These are phyloP conservation scores for Poeciliopsis paucimaculata DNA, from an alignment of 2,797 vertebrate species.

Conservation along the genomic window DNA sequence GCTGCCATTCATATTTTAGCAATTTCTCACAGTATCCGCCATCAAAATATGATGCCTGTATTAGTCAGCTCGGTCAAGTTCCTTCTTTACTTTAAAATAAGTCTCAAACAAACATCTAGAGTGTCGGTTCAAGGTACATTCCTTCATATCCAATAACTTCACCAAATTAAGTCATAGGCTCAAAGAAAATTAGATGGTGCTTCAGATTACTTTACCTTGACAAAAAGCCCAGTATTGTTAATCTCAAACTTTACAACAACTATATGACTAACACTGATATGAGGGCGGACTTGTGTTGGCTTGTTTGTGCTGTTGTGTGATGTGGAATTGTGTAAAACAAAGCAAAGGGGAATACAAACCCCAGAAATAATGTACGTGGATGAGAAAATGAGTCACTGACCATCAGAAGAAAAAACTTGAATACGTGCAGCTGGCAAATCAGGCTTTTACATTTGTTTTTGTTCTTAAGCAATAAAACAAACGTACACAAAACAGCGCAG, in stretches of 20 bases:
- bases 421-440: conserved; percentile 43
- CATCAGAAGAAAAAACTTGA: background rate
- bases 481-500: conserved; percentile 25
- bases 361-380: conserved; percentile 4
- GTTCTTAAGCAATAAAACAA: conserved; percentile 25
- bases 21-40: background rate
- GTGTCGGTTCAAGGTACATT: background rate
- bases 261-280: conserved; percentile 29
- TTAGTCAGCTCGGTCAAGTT: background rate
- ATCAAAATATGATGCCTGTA: background rate
- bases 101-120: background rate
- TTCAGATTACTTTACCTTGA: background rate
- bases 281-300: conserved; percentile 9
- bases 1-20: background rate
- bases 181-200: background rate
- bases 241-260: conserved; percentile 1
- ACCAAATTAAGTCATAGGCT: background rate
- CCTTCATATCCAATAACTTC: background rate
- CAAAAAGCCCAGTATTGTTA: background rate
- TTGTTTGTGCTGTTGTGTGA: background rate
- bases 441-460: conserved; percentile 48
- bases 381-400: conserved; percentile 3
- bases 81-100: background rate
- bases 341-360: conserved; percentile 20
- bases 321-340: conserved; percentile 1